Percentiles rank a stretch among this genome's conserved stretches.
Conservation (phyloP, 2,888 invertebrate genomes). For the Mactromeris polynyma region DNA sequence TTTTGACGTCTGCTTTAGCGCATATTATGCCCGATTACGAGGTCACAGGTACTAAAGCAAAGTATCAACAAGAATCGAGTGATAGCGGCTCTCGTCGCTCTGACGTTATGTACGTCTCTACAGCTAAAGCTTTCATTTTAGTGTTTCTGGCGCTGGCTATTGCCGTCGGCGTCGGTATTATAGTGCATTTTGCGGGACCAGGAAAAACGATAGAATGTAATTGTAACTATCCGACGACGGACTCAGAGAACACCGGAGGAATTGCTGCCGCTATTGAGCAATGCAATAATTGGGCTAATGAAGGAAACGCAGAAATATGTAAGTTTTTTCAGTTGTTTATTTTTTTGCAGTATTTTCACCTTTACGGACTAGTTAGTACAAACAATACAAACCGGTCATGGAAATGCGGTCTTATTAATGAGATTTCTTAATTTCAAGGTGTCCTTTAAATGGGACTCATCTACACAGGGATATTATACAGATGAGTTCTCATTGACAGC, state of each 20-base stretch:
- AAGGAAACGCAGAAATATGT: conserved; percentile 69
- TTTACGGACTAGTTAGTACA: too few relatives aligned
- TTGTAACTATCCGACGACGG: conserved; percentile 59
- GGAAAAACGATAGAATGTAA: conserved; percentile 88
- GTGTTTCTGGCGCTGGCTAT: conserved; percentile 75
- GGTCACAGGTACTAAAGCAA: conserved; percentile 53
- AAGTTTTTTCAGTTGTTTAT: too few relatives aligned
- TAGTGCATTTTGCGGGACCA: conserved; percentile 78
- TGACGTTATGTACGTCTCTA: conserved; percentile 68
- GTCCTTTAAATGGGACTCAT: too few relatives aligned
- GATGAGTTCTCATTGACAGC: too few relatives aligned
- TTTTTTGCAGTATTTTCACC: too few relatives aligned
- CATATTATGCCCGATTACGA: conserved; percentile 53
- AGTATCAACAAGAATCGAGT: conserved; percentile 48
- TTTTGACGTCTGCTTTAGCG: too few relatives aligned
- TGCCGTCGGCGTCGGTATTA: conserved; percentile 81
- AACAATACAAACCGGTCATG: too few relatives aligned
- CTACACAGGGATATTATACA: too few relatives aligned
- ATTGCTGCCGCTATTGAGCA: conserved; percentile 52
- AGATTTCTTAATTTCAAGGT: too few relatives aligned
- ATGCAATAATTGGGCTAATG: conserved; percentile 62
- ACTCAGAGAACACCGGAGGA: conserved; percentile 34
- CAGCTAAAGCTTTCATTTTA: conserved; percentile 76
- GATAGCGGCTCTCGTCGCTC: not conserved
- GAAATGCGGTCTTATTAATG: too few relatives aligned